Evolutionary conservation across 2,888 invertebrate species (phyloP).

Genomic region (Kryphioiulus occultus): DNA sequence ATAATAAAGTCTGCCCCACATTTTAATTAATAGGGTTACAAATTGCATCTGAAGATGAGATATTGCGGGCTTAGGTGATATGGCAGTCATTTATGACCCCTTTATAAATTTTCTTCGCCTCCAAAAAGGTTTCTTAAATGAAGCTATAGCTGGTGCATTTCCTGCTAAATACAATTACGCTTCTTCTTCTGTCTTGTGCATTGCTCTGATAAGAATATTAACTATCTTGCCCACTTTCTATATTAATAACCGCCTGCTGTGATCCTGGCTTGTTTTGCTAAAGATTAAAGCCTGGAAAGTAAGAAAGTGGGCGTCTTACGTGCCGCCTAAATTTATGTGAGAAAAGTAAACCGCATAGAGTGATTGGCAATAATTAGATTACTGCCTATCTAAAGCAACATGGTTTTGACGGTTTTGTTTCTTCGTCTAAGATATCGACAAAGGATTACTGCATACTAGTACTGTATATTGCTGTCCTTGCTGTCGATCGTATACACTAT

Average conservation of each 20-base stretch:
- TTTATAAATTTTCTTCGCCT: constrained; percentile 13
- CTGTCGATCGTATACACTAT: neutral
- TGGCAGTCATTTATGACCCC: constrained; percentile 37
- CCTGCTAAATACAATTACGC: constrained; percentile 32
- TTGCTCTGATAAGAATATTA: constrained; percentile 47
- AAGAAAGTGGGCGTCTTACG: neutral
- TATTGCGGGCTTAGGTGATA: neutral
- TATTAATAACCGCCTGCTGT: constrained; percentile 42
- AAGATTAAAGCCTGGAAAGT: neutral
- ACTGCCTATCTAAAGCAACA: constrained; percentile 7
- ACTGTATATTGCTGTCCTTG: neutral
- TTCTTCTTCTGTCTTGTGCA: constrained; percentile 42
- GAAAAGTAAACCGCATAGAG: constrained; percentile 36
- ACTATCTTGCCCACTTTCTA: constrained; percentile 34
- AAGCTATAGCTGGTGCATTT: neutral
- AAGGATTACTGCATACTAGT: neutral
- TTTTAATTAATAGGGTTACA: constrained; percentile 39
- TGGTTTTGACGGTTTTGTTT: constrained; percentile 35
- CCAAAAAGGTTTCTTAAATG: neutral
- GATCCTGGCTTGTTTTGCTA: constrained; percentile 29
- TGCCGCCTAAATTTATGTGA: constrained; percentile 17
- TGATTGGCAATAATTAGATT: constrained; percentile 40
- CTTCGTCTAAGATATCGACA: neutral
- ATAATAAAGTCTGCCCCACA: constrained; percentile 15
- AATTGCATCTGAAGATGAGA: constrained; percentile 31